These are phyloP conservation scores for Pogonus chalceus DNA, from an alignment of 1,140 invertebrate species.

Conservation along the genomic window DNA sequence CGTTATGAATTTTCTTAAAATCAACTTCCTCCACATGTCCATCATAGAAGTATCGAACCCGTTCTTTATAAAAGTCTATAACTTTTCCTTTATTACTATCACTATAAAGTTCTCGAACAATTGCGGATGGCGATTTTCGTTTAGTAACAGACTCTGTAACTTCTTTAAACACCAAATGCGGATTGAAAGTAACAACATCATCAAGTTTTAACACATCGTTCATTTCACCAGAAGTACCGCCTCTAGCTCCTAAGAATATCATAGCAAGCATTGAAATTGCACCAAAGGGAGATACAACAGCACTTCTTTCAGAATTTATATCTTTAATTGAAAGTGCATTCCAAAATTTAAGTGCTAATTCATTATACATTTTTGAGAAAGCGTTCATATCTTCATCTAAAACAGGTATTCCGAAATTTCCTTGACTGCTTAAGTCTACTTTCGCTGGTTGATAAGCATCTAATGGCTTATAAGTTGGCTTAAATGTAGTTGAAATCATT, in stretches of 20 bases:
- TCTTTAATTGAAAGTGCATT: constrained; percentile 53
- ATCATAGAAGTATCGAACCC: constrained; percentile 74
- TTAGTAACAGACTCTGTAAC: constrained; percentile 64
- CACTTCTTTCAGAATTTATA: constrained; percentile 59
- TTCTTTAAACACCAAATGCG: constrained; percentile 73
- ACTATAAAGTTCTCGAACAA: constrained; percentile 66
- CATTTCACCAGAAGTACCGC: constrained; percentile 81
- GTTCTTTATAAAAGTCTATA: constrained; percentile 74
- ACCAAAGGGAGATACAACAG: constrained; percentile 77
- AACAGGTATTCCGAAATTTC: background rate
- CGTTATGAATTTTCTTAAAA: constrained; percentile 66
- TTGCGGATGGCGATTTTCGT: constrained; percentile 45
- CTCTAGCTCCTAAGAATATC: constrained; percentile 77
- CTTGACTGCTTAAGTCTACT: background rate
- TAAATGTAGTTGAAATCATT: background rate
- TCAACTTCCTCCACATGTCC: constrained; percentile 74
- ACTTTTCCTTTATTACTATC: constrained; percentile 66
- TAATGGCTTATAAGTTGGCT: background rate
- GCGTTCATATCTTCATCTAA: constrained; percentile 49
- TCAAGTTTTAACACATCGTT: constrained; percentile 75
- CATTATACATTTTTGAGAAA: constrained; percentile 70
- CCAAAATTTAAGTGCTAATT: constrained; percentile 74
- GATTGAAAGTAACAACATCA: constrained; percentile 80
- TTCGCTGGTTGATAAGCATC: background rate
- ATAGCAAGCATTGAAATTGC: constrained; percentile 74